Conservation (phyloP, 2,888 invertebrate genomes). For the Dorcus parallelipipedus region DNA sequence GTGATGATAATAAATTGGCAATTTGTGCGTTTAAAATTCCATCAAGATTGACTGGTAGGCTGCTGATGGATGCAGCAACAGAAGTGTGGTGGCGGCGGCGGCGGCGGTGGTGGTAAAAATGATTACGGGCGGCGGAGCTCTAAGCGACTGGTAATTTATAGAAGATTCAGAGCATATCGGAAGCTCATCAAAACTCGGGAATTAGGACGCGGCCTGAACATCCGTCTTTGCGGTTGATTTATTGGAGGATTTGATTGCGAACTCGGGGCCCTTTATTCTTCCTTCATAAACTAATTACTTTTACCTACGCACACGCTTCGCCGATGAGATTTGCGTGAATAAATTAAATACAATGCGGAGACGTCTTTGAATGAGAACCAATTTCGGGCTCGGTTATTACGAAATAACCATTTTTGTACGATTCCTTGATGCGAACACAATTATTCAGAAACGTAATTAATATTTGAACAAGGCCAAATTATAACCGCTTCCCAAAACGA, state of each 20-base stretch:
- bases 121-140: constrained; percentile 38
- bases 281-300: constrained; percentile 15
- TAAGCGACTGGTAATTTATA: constrained; percentile 41
- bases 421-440: too few species aligned
- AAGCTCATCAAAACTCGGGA: constrained; percentile 46
- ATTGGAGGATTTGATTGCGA: constrained; percentile 20
- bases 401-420: too few species aligned
- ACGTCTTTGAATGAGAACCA: too few species aligned
- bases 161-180: constrained; percentile 45
- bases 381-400: too few species aligned
- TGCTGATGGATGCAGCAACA: constrained; percentile 16
- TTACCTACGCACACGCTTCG: constrained; percentile 5
- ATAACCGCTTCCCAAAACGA: too few species aligned
- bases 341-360: neutral
- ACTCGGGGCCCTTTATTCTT: constrained; percentile 12
- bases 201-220: constrained; percentile 42
- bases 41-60: constrained; percentile 31
- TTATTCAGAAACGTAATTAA: too few species aligned
- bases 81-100: constrained; percentile 13
- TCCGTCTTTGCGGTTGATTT: constrained; percentile 34
- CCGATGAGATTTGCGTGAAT: neutral
- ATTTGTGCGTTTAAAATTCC: constrained; percentile 33
- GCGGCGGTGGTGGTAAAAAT: constrained; percentile 33
- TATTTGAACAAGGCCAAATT: too few species aligned
- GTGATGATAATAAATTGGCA: constrained; percentile 34